Evolutionary conservation across 1,140 invertebrate genomes (phyloP), one percentile per base, ranked within the genome.

Genomic region (Solenopsis fugax): DNA sequence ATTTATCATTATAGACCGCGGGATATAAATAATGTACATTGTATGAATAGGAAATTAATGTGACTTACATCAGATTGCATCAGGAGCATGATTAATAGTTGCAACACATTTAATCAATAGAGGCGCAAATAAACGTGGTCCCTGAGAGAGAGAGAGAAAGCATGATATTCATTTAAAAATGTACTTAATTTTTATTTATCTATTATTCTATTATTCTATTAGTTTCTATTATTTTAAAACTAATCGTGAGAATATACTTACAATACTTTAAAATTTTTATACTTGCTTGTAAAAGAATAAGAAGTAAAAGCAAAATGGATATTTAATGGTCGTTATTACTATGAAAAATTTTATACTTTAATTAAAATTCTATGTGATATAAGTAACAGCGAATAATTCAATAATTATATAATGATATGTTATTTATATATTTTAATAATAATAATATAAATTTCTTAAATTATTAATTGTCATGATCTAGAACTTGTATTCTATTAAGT

Each of bases 1-100:
- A 37, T 82, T 69, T 21, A 71, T 71, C 4, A 41, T 71, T 34
- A 24, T 58, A 72, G 50, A 58, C 6, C 37, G 45, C 10, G 3
- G 4, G 24, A 48, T 48, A 77, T 62, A 54, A 82, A 73, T 73
- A 73, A 73, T 13, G 18, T 72, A 29, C 12, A 37, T n/a, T 48
- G 37, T 18, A 37, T 60, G 24, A 73, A 72, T 73, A 60, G 54
- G 29, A 82, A 82, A 60, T 82, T 58, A 73, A 82, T 72, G 12
- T 60, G 24, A 29, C 24, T 34, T 24, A 58, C 1, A 48, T 16
- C 41, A 37, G 6, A 48, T 48, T 65, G 24, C n/a, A 56, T 56
- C n/a, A n/a, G 4, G 21, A 67, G 12, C 60, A 5, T 50, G 60
- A 52, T 80, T 80, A 80, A 65, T 65, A 65, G 64, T 24, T 12